Conservation (phyloP, 2,797 vertebrate species). For the Cossypha heuglini region DNA sequence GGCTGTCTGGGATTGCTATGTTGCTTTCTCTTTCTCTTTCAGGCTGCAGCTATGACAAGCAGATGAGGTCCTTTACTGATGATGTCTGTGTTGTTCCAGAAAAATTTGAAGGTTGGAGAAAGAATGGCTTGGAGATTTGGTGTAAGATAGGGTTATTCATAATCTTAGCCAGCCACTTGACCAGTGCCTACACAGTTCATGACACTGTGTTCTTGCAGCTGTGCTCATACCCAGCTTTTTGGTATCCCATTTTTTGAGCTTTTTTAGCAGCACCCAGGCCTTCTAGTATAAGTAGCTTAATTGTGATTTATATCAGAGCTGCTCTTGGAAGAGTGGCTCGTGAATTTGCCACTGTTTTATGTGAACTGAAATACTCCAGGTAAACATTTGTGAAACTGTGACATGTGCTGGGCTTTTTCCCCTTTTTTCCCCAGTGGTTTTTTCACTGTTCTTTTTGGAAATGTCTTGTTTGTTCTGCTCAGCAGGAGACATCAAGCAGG, state of each 20-base stretch:
- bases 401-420: not conserved
- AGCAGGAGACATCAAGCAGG: constrained; percentile 92
- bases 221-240: not conserved
- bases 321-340: not conserved
- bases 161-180: not conserved
- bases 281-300: not conserved
- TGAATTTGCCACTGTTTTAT: not conserved
- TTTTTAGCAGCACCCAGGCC: not conserved
- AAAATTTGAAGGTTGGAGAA: constrained; percentile 90
- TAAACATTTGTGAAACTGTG: not conserved
- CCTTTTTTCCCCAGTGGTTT: not conserved
- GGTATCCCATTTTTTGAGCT: not conserved
- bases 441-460: not conserved
- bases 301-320: not conserved
- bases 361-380: not conserved
- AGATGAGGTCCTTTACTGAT: constrained; percentile 72
- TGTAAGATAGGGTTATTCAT: not conserved
- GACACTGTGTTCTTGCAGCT: not conserved
- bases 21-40: constrained; percentile 28
- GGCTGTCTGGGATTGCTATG: rapidly evolving
- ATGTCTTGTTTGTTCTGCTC: not conserved
- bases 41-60: constrained; percentile 91
- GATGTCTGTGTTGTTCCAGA: constrained; percentile 95
- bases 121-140: not conserved
- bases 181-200: rapidly evolving